Evolutionary conservation across 2,888 invertebrate genomes (phyloP), one percentile per base, ranked within the genome.

Genomic region (Acleris emargana): DNA sequence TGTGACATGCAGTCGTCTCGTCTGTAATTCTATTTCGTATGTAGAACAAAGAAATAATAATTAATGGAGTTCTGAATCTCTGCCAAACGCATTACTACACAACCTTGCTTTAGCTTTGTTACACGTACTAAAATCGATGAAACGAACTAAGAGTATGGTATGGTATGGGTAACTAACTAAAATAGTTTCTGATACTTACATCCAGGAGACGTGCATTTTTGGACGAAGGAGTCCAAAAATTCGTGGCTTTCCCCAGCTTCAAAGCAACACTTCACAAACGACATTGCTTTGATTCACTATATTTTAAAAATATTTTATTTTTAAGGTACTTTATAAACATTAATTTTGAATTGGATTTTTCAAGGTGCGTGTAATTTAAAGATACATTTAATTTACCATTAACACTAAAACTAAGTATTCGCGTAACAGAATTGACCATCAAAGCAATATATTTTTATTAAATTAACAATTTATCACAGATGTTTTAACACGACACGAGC

Each of bases 191-290:
- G n/a, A 57, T 89, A 96, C 97, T 96, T 93, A 97, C 96, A 97
- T 79, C 96, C 94, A 64, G 96, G 95, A 87, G 96, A 96, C 53
- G 96, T 95, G 83, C 97, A 97, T 91, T 96, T 97, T 87, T 95
- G 95, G 50, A 95, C 93, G 76, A 96, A 94, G 20, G 95, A 94
- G 76, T 96, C 96, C 70, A 97, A 87, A 80, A 96, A 94, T 83
- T 96, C 96, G 17, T 95, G 94, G 45, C 95, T 91, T 79, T 96
- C 96, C 18, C 94, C 93, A 60, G 95, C 93, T 80, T 97, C 96
- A 83, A 97, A 96, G 89, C 97, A 97, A 88, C 96, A 97, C 82
- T 95, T 96, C 70, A 96, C 94, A 70, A 95, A 93, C 73, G 95
- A 94, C 95, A 95, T 95, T 32, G 32, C 32, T 32, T 9, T 32